These are phyloP conservation scores for Boloria euphrosyne DNA, from an alignment of 2,888 invertebrate species.

Conservation along the genomic window DNA sequence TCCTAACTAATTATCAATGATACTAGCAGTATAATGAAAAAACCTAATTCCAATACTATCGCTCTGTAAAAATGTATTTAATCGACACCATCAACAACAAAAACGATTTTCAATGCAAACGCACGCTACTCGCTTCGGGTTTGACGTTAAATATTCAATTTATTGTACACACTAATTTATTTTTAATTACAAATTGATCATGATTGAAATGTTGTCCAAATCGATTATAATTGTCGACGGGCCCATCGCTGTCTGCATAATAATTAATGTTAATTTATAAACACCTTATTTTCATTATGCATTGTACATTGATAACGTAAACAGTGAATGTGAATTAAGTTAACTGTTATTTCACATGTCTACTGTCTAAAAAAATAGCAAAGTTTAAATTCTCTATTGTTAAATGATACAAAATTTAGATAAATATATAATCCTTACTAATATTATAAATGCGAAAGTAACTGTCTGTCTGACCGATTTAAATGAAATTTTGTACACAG, in stretches of 20 bases:
- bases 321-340: not conserved
- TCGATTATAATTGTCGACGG: constrained; percentile 32
- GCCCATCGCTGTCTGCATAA: constrained; percentile 15
- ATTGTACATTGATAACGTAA: constrained; percentile 2
- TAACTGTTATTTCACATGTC: too few species aligned
- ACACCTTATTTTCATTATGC: constrained; percentile 21
- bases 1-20: too few species aligned
- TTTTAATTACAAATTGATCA: constrained; percentile 45
- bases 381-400: too few species aligned
- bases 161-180: constrained; percentile 41
- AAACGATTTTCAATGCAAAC: constrained; percentile 41
- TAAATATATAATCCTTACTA: too few species aligned
- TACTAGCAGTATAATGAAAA: too few species aligned
- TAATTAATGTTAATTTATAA: constrained; percentile 34
- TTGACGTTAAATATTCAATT: constrained; percentile 45
- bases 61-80: too few species aligned
- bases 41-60: too few species aligned
- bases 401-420: too few species aligned
- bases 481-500: too few species aligned
- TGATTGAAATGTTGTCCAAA: constrained; percentile 21
- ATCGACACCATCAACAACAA: constrained; percentile 7
- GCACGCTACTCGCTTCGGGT: constrained; percentile 30
- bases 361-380: too few species aligned
- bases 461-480: too few species aligned
- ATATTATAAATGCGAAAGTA: too few species aligned